Evolutionary conservation across 2,888 invertebrate genomes (phyloP).

Genomic region (Hyposoter dolosus): DNA sequence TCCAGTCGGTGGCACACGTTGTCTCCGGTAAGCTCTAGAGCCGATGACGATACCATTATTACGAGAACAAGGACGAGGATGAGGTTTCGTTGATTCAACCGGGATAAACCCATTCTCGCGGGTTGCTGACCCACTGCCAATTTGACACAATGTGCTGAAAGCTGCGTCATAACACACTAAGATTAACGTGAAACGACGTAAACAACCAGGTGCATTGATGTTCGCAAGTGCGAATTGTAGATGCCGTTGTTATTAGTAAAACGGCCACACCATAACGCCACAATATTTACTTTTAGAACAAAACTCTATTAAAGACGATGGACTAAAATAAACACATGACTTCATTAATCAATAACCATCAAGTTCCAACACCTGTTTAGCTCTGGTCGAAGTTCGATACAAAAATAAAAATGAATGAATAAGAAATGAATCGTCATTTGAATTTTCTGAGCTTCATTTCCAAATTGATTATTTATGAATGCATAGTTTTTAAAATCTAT

Average conservation of each 20-base stretch:
- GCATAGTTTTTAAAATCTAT: too few relatives aligned
- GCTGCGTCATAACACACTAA: slow-evolving; percentile 54
- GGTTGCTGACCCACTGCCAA: slow-evolving; percentile 58
- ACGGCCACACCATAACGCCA: neutral
- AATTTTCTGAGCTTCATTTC: neutral
- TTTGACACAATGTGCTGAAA: slow-evolving; percentile 54
- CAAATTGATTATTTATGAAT: too few relatives aligned
- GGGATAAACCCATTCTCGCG: slow-evolving; percentile 68
- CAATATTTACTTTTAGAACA: neutral
- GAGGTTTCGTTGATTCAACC: slow-evolving; percentile 67
- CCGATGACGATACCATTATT: slow-evolving; percentile 69
- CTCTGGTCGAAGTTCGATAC: neutral
- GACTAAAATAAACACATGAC: neutral
- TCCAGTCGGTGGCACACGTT: slow-evolving; percentile 83
- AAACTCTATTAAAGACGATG: neutral
- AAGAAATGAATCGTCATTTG: neutral
- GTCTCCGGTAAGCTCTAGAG: slow-evolving; percentile 77
- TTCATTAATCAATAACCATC: neutral
- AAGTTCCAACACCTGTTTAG: neutral
- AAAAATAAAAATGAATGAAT: neutral
- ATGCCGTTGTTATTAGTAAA: slow-evolving; percentile 1
- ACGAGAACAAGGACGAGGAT: slow-evolving; percentile 74
- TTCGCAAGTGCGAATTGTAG: neutral
- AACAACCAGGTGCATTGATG: slow-evolving; percentile 17
- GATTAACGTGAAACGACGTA: slow-evolving; percentile 41